phyloP scores from a whole-genome alignment of 2,888 invertebrate genomes.

The Oxycera nigricornis region DNA sequence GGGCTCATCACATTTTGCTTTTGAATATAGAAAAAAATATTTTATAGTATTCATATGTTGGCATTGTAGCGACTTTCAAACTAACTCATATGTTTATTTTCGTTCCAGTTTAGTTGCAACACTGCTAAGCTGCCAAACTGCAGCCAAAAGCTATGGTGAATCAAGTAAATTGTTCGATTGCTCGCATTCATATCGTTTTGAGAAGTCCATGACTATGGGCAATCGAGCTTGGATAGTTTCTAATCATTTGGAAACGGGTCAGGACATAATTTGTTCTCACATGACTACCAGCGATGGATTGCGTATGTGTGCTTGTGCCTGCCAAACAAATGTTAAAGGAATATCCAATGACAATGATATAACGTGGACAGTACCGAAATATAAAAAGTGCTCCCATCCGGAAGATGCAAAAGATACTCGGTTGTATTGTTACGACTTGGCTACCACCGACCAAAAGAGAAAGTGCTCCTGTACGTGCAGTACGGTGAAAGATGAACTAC shows the following conservation, averaged over 20 bases:
- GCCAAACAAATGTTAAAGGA: neutral
- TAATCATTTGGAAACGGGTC: neutral
- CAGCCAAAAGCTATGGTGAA: neutral
- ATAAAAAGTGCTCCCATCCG: neutral
- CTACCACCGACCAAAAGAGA: neutral
- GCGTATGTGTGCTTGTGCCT: conserved; percentile 22
- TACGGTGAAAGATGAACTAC: neutral
- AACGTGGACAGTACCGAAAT: conserved; percentile 7
- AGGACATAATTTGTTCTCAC: conserved; percentile 24
- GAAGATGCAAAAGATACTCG: neutral
- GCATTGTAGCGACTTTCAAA: no score
- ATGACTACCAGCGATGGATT: conserved; percentile 14
- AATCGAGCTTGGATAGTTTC: conserved; percentile 5
- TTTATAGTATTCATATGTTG: no score
- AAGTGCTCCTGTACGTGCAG: conserved; percentile 18
- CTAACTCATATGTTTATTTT: no score
- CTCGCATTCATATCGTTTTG: neutral
- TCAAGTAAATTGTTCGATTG: conserved; percentile 8
- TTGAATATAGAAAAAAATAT: no score
- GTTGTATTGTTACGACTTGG: conserved; percentile 17
- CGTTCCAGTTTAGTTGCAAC: neutral
- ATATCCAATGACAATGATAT: neutral
- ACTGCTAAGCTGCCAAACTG: neutral
- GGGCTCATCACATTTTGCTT: no score
- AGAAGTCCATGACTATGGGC: neutral